phyloP scores from a whole-genome alignment of 1,140 invertebrate genomes.

The Drosophila pseudoobscura region DNA sequence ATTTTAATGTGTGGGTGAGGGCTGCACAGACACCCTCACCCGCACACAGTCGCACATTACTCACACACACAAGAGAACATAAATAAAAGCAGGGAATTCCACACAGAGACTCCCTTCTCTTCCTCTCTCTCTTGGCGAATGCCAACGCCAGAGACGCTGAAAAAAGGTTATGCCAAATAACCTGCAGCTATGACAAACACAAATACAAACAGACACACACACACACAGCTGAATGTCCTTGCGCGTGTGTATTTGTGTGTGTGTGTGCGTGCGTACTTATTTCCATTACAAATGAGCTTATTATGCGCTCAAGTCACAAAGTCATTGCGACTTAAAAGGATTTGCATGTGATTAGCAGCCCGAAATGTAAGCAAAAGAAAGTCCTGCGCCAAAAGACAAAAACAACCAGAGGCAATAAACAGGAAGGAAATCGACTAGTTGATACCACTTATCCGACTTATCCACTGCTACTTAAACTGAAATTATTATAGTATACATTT shows the following conservation, averaged over 20 bases:
- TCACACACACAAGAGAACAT: conserved; percentile 24
- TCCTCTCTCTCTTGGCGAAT: conserved; percentile 12
- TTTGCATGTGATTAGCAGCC: conserved; percentile 79
- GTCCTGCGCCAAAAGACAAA: conserved; percentile 66
- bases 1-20: conserved; percentile 59
- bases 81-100: conserved; percentile 60
- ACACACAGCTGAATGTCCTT: neutral
- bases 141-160: conserved; percentile 42
- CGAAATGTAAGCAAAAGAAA: conserved; percentile 80
- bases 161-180: conserved; percentile 74
- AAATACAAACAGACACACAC: conserved; percentile 34
- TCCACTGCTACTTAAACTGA: no score
- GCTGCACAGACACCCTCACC: conserved; percentile 12
- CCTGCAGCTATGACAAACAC: conserved; percentile 65
- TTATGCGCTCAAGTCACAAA: conserved; percentile 78
- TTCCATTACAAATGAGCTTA: conserved; percentile 80
- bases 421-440: neutral
- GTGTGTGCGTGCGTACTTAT: conserved; percentile 45
- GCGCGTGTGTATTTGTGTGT: neutral
- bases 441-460: conserved; percentile 9
- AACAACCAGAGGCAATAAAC: conserved; percentile 27
- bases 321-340: conserved; percentile 81
- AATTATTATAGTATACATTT: no score
- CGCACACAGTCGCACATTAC: neutral
- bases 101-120: conserved; percentile 8